phyloP scores from a whole-genome alignment of 2,113 vertebrate genomes.

The Tonatia bakeri region DNA sequence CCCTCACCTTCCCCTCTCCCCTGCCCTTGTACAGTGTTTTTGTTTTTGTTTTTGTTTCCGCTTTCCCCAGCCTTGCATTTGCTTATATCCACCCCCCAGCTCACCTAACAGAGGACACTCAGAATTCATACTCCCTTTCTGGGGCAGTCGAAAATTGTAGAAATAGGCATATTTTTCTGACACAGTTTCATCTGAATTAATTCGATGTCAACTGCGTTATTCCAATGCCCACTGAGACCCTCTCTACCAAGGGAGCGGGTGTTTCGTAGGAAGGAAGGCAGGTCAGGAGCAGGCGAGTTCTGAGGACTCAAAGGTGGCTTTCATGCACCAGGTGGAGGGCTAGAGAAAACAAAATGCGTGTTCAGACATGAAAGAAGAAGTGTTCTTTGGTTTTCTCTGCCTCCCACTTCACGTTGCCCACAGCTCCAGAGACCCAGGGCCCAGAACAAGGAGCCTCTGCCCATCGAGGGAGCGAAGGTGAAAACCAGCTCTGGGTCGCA shows the following conservation, averaged over 20 bases:
- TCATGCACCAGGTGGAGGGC: neutral
- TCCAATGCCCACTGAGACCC: neutral
- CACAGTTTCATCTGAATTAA: neutral
- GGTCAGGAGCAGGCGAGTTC: neutral
- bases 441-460: neutral
- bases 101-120: neutral
- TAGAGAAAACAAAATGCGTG: neutral
- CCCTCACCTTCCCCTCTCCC: neutral
- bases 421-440: neutral
- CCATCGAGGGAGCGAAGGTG: fast-evolving
- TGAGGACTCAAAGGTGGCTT: neutral
- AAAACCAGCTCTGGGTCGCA: neutral
- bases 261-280: neutral
- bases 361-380: neutral
- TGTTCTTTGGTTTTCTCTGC: neutral
- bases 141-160: neutral
- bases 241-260: neutral
- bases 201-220: neutral
- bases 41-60: no score
- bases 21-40: neutral
- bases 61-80: neutral
- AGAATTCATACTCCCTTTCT: neutral
- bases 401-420: neutral
- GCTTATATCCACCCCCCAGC: neutral
- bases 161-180: neutral